Percentiles rank a stretch among this genome's conserved stretches.
Conservation (phyloP, 2,888 invertebrate species). For the Orthosia gracilis region DNA sequence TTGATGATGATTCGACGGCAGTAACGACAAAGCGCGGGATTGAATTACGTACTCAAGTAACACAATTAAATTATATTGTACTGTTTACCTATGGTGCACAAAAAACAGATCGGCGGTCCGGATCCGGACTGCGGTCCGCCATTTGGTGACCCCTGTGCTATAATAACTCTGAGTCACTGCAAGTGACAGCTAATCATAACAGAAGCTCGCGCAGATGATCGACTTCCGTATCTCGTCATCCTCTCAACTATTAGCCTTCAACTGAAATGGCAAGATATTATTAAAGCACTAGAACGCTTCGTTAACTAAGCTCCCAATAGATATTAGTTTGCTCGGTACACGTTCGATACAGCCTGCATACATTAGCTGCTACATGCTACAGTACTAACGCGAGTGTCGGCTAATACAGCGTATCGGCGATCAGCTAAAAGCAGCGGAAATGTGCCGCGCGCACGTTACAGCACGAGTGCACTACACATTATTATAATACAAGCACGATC, state of each 20-base stretch:
- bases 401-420: conserved; percentile 41
- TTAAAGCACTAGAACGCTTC: not conserved
- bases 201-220: conserved; percentile 3
- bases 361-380: conserved; percentile 8
- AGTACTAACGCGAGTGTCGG: conserved; percentile 12
- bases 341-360: conserved; percentile 13
- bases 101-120: no score
- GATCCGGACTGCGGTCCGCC: no score
- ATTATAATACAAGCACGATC: conserved; percentile 2
- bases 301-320: not conserved
- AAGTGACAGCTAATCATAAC: conserved; percentile 24
- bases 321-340: conserved; percentile 3
- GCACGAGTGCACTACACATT: conserved; percentile 3
- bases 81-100: no score
- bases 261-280: not conserved
- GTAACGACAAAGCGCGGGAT: no score
- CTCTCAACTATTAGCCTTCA: not conserved
- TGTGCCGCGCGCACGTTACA: conserved; percentile 29
- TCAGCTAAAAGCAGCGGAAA: conserved; percentile 47
- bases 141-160: not conserved
- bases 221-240: not conserved
- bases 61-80: no score
- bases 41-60: no score
- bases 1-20: no score
- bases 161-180: not conserved